Conservation (phyloP, 1,140 invertebrate genomes). For the Sesamia nonagrioides region DNA sequence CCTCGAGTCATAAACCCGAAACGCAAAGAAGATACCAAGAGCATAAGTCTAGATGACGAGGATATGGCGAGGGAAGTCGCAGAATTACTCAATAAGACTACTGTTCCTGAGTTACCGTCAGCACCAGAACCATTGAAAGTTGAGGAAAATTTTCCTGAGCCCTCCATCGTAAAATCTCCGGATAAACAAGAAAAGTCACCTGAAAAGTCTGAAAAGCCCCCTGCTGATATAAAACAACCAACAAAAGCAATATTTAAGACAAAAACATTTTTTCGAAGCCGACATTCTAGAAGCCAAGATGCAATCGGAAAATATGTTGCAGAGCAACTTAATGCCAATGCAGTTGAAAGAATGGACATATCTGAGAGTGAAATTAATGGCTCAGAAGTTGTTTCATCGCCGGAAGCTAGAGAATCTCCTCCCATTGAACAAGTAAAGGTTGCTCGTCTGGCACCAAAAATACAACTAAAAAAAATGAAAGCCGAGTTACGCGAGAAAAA, state of each 20-base stretch:
- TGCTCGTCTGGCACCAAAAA: constrained; percentile 83
- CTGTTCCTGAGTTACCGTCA: constrained; percentile 86
- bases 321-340: constrained; percentile 81
- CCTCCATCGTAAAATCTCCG: constrained; percentile 81
- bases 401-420: constrained; percentile 75
- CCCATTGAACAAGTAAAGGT: constrained; percentile 79
- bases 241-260: constrained; percentile 86
- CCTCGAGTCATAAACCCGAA: constrained; percentile 83
- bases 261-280: constrained; percentile 87
- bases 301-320: constrained; percentile 87
- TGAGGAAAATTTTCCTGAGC: constrained; percentile 86
- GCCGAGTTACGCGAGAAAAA: constrained; percentile 75
- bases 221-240: constrained; percentile 72
- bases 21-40: constrained; percentile 79
- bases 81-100: constrained; percentile 87
- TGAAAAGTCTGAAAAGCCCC: constrained; percentile 71
- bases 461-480: constrained; percentile 86
- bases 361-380: constrained; percentile 78
- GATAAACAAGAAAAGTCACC: constrained; percentile 77
- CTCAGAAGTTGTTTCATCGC: constrained; percentile 68
- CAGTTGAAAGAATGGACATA: constrained; percentile 79
- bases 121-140: constrained; percentile 79
- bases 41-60: constrained; percentile 79
- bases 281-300: constrained; percentile 87
- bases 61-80: constrained; percentile 87